Base-by-base conservation (phyloP, 1,140 invertebrate genomes). In the Octopus bimaculoides region DNA sequence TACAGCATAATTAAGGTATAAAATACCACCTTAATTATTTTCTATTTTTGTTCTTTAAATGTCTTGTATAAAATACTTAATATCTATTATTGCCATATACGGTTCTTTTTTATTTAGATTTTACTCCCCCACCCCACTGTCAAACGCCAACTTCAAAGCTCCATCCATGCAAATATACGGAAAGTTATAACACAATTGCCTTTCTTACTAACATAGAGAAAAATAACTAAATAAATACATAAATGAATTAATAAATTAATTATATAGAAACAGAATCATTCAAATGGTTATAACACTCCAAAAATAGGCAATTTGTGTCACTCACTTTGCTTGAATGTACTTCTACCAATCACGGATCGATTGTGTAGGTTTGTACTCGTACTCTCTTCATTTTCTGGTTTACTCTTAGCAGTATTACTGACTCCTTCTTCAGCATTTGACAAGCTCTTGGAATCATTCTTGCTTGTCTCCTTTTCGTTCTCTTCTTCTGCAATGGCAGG, bases 321-420 rank as follows among this genome's bases (percentile, higher is more conserved):
- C 87, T 85, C 82, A 88, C 87, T 88, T 81, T 88, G 87, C 83
- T 86, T 88, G 81, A 88, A 88, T 61, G 85, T 84, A 10, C 86
- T 87, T 71, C 85, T 86, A 75, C 83, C 86, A 78, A 88, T 87
- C 17, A 86, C 84, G 4, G 86, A 85, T 17, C 83, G 78, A 53
- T 75, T 75, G 41, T 75, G 74, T 75, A 83, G 53, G 9, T 75
- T 83, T 52, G 78, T 82, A 14, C 82, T 81, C 6, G 82, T 82
- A 54, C 84, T 76, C 4, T 76, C 81, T 52, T 79, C 79, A 76
- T 79, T 69, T 66, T 80, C 77, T 52, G 77, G 73, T 7, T 80
- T 77, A 0, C 9, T 20, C 54, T 77, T 76, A 12, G 41, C 52
- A 52, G 17, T 41, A 9, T 10, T 9, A 17, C 52, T 75, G 41